Base-by-base conservation (phyloP, 2,113 vertebrate genomes). In the Rhipidura dahli region DNA sequence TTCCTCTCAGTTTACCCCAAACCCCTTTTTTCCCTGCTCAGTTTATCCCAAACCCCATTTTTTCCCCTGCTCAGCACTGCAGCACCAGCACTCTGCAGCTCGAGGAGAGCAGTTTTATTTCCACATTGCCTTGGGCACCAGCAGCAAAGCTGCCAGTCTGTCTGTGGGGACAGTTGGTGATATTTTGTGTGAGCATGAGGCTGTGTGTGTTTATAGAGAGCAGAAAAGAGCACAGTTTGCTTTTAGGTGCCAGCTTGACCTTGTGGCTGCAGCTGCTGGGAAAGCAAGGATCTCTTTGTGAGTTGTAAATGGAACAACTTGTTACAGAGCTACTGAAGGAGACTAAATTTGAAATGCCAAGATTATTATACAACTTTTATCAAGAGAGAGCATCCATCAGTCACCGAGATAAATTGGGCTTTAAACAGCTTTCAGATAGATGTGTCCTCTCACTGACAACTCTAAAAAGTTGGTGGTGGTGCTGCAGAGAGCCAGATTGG, bases 261-360 rank as follows among this genome's bases (percentile, higher is more conserved):
- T 96, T 94, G 93, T 40, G 71, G 91, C 51, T 10, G 76, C 95
- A 96, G 96, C 95, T 96, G 94, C 75, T 97, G 7, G 68, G 64
- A 75, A 73, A 83, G 90, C 88, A 68, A 93, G 75, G 47, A 71
- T 83, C 92, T 95, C 88, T 37, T 93, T 95, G 90, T 86, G 85
- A 94, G 94, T 50, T 90, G 96, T 77, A 60, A 95, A 96, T 86
- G 86, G 93, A 92, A 88, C 88, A 77, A 93, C 81, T 95, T 88
- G 78, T 94, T 91, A 77, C 42, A 51, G 92, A 96, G 88, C 94
- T 90, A 42, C 87, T 96, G 95, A 90, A 97, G 73, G 83, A 92
- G 96, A 90, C 95, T 97, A 93, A 96, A 96, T 94, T 93, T 94
- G 90, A 97, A 96, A 96, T 92, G 76, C 88, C 56, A 59, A 83